Evolutionary conservation across 2,888 invertebrate species (phyloP).

Genomic region (Drosophila pseudotalamancana): DNA sequence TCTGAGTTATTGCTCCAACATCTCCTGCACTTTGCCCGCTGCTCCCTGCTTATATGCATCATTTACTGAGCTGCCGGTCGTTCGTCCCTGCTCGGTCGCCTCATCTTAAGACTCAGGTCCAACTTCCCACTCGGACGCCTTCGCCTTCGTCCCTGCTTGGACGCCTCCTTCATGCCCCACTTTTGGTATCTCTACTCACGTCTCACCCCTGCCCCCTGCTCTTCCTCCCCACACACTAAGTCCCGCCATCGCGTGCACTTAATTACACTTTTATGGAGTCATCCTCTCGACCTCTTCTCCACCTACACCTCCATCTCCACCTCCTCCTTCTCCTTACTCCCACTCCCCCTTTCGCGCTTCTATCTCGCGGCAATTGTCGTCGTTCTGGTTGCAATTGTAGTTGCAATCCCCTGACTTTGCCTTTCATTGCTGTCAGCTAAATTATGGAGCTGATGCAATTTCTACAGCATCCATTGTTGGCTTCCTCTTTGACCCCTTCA

Average conservation of each 20-base stretch:
- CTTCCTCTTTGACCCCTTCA: background rate
- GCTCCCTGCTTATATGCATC: no score
- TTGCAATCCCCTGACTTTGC: conserved; percentile 50
- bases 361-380: conserved; percentile 1
- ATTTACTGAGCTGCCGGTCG: no score
- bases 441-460: conserved; percentile 67
- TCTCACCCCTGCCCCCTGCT: background rate
- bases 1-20: background rate
- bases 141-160: background rate
- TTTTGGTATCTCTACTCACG: background rate
- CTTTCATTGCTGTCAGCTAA: conserved; percentile 54
- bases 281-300: conserved; percentile 11
- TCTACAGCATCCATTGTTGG: conserved; percentile 24
- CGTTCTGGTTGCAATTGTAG: conserved; percentile 36
- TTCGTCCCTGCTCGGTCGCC: conserved; percentile 9
- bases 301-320: background rate
- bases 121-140: background rate
- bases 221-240: background rate
- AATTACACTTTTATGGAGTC: conserved; percentile 74
- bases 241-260: conserved; percentile 40
- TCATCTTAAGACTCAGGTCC: no score
- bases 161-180: background rate
- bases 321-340: no score
- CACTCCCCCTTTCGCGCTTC: background rate
- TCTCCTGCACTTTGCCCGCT: background rate